These are phyloP conservation scores for Stegophylla sp. DNA, from an alignment of 2,888 invertebrate genomes.

Conservation along the genomic window DNA sequence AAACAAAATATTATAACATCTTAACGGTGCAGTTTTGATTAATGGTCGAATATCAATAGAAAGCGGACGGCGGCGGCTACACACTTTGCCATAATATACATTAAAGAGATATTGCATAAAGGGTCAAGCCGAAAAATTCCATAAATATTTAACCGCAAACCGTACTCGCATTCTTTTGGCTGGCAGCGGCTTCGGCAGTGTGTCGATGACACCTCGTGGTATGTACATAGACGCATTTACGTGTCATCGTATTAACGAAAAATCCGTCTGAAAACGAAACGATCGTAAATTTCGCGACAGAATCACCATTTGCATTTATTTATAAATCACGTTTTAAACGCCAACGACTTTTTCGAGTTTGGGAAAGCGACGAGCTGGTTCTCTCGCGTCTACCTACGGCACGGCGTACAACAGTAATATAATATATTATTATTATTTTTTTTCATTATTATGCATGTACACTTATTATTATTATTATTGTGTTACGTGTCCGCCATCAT, in stretches of 20 bases:
- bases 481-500: too few species aligned
- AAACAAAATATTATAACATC: not conserved
- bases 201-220: not conserved
- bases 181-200: too few species aligned
- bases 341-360: not conserved
- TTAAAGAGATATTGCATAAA: not conserved
- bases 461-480: too few species aligned
- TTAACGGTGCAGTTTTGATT: conserved; percentile 3
- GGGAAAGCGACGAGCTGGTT: not conserved
- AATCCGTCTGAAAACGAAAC: not conserved
- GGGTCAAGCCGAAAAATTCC: not conserved
- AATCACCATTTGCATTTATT: not conserved
- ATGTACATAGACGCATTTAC: not conserved
- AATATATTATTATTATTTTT: too few species aligned
- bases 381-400: not conserved
- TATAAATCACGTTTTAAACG: conserved; percentile 9
- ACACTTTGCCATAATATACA: too few species aligned
- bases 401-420: too few species aligned
- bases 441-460: too few species aligned
- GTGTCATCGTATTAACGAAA: conserved; percentile 13
- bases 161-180: not conserved
- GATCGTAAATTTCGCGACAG: conserved; percentile 23
- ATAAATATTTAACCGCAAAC: not conserved
- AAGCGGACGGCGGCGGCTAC: not conserved
- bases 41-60: not conserved